Percentiles rank a stretch among this genome's conserved stretches.
phyloP scores from a whole-genome alignment of 2,888 invertebrate genomes.

The Aproaerema taeniolella region DNA sequence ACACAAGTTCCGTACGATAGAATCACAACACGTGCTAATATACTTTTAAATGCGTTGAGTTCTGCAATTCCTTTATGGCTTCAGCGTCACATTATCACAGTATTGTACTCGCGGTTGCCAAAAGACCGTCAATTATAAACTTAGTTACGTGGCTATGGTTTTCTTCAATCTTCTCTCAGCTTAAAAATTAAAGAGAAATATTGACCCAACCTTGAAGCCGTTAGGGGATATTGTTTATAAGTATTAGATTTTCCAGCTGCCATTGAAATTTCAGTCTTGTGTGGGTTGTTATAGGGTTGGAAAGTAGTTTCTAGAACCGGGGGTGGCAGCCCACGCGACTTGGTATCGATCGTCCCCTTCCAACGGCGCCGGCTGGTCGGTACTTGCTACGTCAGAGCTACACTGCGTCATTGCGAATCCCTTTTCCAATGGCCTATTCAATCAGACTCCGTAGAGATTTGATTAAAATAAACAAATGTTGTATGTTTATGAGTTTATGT shows the following conservation, averaged over 20 bases:
- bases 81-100: too few species aligned
- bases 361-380: conserved; percentile 46
- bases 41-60: too few species aligned
- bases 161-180: too few species aligned
- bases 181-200: too few species aligned
- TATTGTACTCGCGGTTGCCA: too few species aligned
- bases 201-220: conserved; percentile 13
- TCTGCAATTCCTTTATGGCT: too few species aligned
- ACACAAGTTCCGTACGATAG: too few species aligned
- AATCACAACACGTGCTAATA: too few species aligned
- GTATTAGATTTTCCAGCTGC: neutral
- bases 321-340: conserved; percentile 53
- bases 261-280: neutral
- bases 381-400: conserved; percentile 52
- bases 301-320: conserved; percentile 27
- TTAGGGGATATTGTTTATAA: neutral
- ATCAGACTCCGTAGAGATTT: conserved; percentile 32
- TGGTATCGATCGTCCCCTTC: conserved; percentile 58
- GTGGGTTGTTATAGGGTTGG: conserved; percentile 32
- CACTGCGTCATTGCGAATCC: conserved; percentile 59
- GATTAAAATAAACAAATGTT: too few species aligned
- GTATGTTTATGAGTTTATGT: too few species aligned
- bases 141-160: too few species aligned
- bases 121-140: too few species aligned
- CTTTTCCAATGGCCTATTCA: conserved; percentile 31